Evolutionary conservation across 1,140 invertebrate genomes (phyloP).

Genomic region (Polypedilum pembai): DNA sequence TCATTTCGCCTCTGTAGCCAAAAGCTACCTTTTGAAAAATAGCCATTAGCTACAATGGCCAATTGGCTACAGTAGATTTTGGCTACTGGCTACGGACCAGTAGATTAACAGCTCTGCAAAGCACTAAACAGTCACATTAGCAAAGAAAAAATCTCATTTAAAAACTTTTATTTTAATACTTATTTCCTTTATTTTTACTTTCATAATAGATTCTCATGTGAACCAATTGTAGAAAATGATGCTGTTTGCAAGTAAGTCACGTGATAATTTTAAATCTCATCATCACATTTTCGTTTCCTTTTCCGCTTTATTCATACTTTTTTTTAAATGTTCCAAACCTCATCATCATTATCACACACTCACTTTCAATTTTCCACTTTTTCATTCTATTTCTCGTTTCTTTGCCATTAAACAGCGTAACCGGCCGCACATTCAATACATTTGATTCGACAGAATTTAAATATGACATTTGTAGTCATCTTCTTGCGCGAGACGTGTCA

Average conservation of each 20-base stretch:
- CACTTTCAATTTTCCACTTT: not conserved
- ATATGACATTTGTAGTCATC: constrained; percentile 72
- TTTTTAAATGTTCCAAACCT: not conserved
- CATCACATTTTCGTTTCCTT: not conserved
- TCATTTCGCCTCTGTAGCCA: too few species aligned
- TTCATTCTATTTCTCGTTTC: not conserved
- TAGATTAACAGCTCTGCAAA: too few species aligned
- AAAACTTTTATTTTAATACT: not conserved
- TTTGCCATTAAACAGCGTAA: constrained; percentile 43
- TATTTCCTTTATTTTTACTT: not conserved
- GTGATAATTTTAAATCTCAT: not conserved
- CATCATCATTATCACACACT: constrained; percentile 8
- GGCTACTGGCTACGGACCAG: too few species aligned
- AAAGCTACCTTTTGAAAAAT: too few species aligned
- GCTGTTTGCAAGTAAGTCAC: constrained; percentile 51
- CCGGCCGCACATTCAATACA: constrained; percentile 64
- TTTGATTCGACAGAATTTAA: constrained; percentile 70
- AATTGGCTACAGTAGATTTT: too few species aligned
- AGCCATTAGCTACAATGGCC: too few species aligned
- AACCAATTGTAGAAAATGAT: constrained; percentile 51
- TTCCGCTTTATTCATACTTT: not conserved
- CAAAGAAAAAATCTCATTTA: too few species aligned
- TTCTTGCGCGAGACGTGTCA: constrained; percentile 59
- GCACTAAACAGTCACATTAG: too few species aligned
- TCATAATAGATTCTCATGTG: constrained; percentile 53